Percentiles rank a stretch among this genome's conserved stretches.
These are phyloP conservation scores for Geococcyx californianus DNA, from an alignment of 2,113 vertebrate genomes.

Conservation along the genomic window DNA sequence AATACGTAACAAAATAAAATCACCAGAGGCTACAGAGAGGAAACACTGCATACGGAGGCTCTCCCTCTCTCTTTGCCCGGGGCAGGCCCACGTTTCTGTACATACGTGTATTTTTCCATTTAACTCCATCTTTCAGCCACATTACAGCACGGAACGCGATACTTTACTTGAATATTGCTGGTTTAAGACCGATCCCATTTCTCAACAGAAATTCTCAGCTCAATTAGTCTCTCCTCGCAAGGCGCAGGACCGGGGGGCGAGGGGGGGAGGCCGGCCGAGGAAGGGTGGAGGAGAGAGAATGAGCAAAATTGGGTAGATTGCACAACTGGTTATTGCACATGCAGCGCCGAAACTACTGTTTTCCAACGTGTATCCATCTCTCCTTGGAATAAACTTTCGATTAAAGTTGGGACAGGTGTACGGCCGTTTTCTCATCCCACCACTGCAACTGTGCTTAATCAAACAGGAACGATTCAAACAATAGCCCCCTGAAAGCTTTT, in stretches of 20 bases:
- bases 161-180: slow-evolving; percentile 76
- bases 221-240: slow-evolving; percentile 60
- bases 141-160: slow-evolving; percentile 54
- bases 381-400: slow-evolving; percentile 73
- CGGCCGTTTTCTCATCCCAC: slow-evolving; percentile 74
- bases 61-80: slow-evolving; percentile 37
- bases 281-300: slow-evolving; percentile 21
- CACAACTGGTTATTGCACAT: slow-evolving; percentile 72
- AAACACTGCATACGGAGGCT: not conserved
- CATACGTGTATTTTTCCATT: slow-evolving; percentile 67
- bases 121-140: slow-evolving; percentile 68
- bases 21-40: slow-evolving; percentile 20
- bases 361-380: slow-evolving; percentile 66
- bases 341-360: slow-evolving; percentile 68
- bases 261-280: slow-evolving; percentile 31
- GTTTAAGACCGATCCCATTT: slow-evolving; percentile 76
- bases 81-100: slow-evolving; percentile 70
- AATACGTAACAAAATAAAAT: not conserved
- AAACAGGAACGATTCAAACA: slow-evolving; percentile 81
- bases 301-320: slow-evolving; percentile 66
- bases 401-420: slow-evolving; percentile 86
- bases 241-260: slow-evolving; percentile 23
- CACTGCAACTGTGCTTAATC: slow-evolving; percentile 74
- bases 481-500: slow-evolving; percentile 80
- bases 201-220: slow-evolving; percentile 57